These are phyloP conservation scores for Eueides isabella DNA, from an alignment of 1,140 invertebrate species.

Conservation along the genomic window DNA sequence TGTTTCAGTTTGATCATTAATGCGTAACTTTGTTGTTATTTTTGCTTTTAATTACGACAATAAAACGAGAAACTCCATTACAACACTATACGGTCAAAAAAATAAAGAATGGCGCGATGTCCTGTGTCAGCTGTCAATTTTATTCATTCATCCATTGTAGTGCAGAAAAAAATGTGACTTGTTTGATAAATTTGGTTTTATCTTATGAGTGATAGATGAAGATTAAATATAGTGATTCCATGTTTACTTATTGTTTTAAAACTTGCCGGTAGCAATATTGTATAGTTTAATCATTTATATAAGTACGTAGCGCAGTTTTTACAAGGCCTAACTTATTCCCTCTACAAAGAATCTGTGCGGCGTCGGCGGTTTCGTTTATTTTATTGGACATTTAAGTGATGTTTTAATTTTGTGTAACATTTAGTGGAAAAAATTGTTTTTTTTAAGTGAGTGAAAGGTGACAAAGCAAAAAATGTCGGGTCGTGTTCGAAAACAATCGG, in stretches of 20 bases:
- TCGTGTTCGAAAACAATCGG: conserved; percentile 86
- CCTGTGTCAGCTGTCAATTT: conserved; percentile 78
- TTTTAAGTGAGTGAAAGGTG: conserved; percentile 47
- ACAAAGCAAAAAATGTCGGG: conserved; percentile 82
- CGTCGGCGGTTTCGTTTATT: conserved; percentile 66
- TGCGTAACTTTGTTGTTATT: conserved; percentile 43
- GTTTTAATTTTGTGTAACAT: conserved; percentile 50
- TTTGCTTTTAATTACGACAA: conserved; percentile 39
- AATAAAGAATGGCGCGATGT: conserved; percentile 75
- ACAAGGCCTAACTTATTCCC: conserved; percentile 62
- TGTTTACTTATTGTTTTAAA: conserved; percentile 56
- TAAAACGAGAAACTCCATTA: conserved; percentile 42
- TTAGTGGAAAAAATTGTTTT: conserved; percentile 46
- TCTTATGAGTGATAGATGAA: conserved; percentile 65
- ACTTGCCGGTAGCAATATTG: conserved; percentile 51
- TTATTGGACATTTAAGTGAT: conserved; percentile 59
- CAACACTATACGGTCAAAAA: conserved; percentile 46
- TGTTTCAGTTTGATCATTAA: conserved; percentile 53
- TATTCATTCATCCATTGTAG: conserved; percentile 80
- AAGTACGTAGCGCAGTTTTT: conserved; percentile 60
- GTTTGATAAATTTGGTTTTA: conserved; percentile 75
- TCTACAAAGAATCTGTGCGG: conserved; percentile 76
- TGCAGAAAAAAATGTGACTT: conserved; percentile 81
- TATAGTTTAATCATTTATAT: conserved; percentile 52
- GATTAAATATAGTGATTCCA: conserved; percentile 60